These are phyloP conservation scores for Melangyna quadrimaculata DNA, from an alignment of 2,888 invertebrate species.

Conservation along the genomic window DNA sequence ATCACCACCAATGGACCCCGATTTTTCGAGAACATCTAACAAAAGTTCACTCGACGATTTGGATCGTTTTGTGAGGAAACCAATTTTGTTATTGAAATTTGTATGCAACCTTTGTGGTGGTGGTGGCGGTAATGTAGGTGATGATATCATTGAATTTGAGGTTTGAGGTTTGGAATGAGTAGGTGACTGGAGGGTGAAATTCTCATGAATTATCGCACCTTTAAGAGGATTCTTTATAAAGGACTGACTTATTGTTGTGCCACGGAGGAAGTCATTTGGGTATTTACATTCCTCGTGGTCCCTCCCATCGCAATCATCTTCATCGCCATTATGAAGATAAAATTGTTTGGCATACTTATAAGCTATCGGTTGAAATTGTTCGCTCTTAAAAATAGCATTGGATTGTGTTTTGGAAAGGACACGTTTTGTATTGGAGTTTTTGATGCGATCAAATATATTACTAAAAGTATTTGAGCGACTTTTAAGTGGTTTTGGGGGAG, in stretches of 20 bases:
- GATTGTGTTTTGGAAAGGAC: conserved; percentile 74
- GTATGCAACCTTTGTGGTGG: background rate
- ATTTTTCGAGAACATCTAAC: conserved; percentile 76
- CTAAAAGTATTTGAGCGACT: conserved; percentile 76
- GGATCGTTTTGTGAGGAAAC: background rate
- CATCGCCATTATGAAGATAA: conserved; percentile 71
- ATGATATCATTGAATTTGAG: background rate
- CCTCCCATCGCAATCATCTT: conserved; percentile 64
- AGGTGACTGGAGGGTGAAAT: conserved; percentile 71
- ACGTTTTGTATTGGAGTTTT: conserved; percentile 55
- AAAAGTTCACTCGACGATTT: conserved; percentile 50
- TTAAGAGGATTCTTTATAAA: conserved; percentile 77
- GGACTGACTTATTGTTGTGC: conserved; percentile 80
- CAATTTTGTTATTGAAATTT: background rate
- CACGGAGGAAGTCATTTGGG: conserved; percentile 78
- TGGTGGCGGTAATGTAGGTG: conserved; percentile 73
- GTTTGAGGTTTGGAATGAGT: conserved; percentile 74
- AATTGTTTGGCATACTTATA: conserved; percentile 75
- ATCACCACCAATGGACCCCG: background rate
- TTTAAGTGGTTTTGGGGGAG: conserved; percentile 64
- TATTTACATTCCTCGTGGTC: conserved; percentile 64
- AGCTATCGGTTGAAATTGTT: conserved; percentile 35
- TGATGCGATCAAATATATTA: conserved; percentile 78
- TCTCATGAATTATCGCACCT: background rate
- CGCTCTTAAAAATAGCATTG: conserved; percentile 74